phyloP scores from a whole-genome alignment of 2,797 vertebrate genomes.

The Peromyscus nudipes region DNA sequence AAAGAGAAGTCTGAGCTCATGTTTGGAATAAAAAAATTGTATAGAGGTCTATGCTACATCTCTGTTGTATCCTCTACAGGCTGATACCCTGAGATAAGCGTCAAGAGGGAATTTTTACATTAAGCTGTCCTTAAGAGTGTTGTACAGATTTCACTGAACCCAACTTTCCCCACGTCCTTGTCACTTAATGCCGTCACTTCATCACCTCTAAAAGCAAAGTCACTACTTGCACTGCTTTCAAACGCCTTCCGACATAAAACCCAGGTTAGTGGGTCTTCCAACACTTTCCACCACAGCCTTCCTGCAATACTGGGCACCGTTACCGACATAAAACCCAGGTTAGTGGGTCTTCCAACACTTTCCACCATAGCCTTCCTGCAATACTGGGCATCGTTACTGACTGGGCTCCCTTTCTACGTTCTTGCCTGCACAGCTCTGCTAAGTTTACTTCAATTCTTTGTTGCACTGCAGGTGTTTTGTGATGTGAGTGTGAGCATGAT shows the following conservation, averaged over 20 bases:
- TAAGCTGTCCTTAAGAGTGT: neutral
- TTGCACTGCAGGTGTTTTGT: neutral
- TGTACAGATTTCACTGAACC: neutral
- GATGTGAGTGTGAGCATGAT: neutral
- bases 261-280: neutral
- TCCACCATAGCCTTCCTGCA: neutral
- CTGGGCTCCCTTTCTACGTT: neutral
- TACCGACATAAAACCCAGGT: neutral
- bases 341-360: neutral
- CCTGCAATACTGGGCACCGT: neutral
- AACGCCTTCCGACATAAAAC: neutral
- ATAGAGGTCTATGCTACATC: neutral
- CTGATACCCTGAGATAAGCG: neutral
- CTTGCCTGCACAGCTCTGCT: neutral
- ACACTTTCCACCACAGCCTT: neutral
- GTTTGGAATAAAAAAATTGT: neutral
- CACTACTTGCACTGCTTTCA: neutral
- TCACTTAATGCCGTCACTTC: no score
- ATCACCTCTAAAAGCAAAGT: neutral
- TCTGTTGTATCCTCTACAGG: neutral
- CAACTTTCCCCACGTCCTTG: neutral
- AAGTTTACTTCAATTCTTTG: neutral
- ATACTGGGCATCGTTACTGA: no score
- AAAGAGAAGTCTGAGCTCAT: neutral
- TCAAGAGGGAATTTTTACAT: neutral